These are phyloP conservation scores for Melanargia galathea DNA, from an alignment of 2,888 invertebrate species.

Conservation along the genomic window DNA sequence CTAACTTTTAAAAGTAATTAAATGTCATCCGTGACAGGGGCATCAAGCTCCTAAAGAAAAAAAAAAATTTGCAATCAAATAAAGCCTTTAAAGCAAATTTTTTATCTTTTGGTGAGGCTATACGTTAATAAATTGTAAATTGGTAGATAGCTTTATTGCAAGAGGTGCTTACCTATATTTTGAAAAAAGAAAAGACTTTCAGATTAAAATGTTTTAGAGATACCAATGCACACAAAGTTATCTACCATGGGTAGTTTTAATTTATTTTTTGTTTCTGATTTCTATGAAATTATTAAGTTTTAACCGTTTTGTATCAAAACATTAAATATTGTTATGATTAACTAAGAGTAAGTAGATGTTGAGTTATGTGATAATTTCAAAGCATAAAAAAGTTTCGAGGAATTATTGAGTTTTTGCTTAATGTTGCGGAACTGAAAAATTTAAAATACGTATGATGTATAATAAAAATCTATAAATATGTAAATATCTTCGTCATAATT, in stretches of 20 bases:
- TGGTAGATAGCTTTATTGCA: constrained; percentile 8
- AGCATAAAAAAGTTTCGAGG: not conserved
- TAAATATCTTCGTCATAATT: not conserved
- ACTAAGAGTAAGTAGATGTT: not conserved
- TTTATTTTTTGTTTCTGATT: constrained; percentile 48
- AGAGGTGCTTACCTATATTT: too few species aligned
- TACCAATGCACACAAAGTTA: constrained; percentile 7
- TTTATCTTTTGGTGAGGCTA: too few species aligned
- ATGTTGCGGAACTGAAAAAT: not conserved
- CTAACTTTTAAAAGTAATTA: too few species aligned
- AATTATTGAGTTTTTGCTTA: not conserved
- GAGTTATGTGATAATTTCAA: not conserved
- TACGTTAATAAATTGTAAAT: not conserved
- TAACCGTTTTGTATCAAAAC: constrained; percentile 76
- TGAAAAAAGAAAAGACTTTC: too few species aligned
- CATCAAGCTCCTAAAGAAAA: too few species aligned
- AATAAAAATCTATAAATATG: not conserved
- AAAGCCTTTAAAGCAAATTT: too few species aligned
- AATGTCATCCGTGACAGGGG: too few species aligned
- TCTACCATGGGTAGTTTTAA: not conserved
- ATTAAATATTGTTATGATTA: constrained; percentile 26
- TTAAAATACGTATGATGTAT: not conserved
- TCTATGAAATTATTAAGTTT: constrained; percentile 62
- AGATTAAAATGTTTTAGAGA: not conserved
- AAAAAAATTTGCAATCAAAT: too few species aligned